Evolutionary conservation across 2,797 vertebrate species (phyloP).

Genomic region (Catostomus latipinnis): DNA sequence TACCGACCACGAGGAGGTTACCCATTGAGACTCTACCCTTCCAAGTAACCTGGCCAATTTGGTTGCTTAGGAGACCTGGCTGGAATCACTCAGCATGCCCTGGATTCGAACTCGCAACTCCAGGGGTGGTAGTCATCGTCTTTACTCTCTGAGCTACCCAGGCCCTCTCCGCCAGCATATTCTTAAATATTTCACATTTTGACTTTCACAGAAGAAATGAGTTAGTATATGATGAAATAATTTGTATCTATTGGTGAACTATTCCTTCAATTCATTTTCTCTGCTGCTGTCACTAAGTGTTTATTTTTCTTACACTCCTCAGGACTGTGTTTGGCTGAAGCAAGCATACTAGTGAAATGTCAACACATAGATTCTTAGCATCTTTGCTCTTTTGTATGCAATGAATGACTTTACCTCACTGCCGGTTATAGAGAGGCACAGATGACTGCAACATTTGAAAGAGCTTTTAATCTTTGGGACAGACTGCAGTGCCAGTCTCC

Average conservation of each 20-base stretch:
- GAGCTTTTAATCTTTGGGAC: conserved; percentile 36
- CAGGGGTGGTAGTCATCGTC: not conserved
- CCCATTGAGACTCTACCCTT: no score
- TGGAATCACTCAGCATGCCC: no score
- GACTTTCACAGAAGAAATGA: not conserved
- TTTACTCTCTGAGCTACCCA: not conserved
- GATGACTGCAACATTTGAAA: conserved; percentile 48
- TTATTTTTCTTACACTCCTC: conserved; percentile 32
- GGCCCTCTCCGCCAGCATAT: not conserved
- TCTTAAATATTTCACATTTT: not conserved
- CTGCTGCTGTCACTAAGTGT: conserved; percentile 30
- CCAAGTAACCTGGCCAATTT: no score
- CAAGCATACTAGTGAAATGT: conserved; percentile 17
- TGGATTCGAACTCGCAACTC: no score
- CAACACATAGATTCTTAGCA: conserved; percentile 53
- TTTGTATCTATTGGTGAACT: not conserved
- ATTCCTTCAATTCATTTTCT: conserved; percentile 16
- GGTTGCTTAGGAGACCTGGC: no score
- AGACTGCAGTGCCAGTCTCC: conserved; percentile 26
- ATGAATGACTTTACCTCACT: conserved; percentile 47
- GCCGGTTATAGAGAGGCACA: conserved; percentile 48
- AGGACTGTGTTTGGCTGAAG: conserved; percentile 35
- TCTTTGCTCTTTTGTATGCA: conserved; percentile 39
- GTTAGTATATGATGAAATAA: not conserved
- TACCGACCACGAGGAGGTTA: no score